phyloP scores from a whole-genome alignment of 1,140 invertebrate species.

The Caenorhabditis tropicalis region DNA sequence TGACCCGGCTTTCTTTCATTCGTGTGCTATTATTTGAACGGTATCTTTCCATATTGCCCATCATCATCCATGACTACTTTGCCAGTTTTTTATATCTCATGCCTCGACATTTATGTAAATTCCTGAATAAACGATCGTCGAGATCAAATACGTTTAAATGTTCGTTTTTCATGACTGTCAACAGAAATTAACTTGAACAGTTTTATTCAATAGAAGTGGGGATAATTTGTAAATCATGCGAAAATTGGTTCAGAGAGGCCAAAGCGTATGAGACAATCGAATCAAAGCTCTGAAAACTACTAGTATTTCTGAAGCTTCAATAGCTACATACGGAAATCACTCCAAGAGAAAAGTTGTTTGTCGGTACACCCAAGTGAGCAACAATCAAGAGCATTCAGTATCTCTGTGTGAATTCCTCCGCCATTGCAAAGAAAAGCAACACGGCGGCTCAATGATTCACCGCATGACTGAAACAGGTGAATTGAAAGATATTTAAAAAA shows the following conservation, averaged over 20 bases:
- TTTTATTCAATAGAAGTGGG: too few species aligned
- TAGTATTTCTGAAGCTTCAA: not conserved
- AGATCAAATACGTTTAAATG: too few species aligned
- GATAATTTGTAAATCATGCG: too few species aligned
- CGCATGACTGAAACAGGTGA: not conserved
- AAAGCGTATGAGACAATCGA: too few species aligned
- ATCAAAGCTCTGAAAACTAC: not conserved
- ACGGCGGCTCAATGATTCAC: not conserved
- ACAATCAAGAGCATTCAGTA: not conserved
- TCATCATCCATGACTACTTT: constrained; percentile 23
- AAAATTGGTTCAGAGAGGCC: too few species aligned
- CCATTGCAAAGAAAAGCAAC: not conserved
- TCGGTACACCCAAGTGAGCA: not conserved
- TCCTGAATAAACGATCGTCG: too few species aligned
- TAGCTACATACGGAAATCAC: not conserved
- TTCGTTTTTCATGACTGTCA: too few species aligned
- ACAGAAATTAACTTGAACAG: too few species aligned
- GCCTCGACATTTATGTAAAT: too few species aligned
- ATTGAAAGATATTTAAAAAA: not conserved
- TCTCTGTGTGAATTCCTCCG: not conserved
- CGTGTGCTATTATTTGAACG: constrained; percentile 40
- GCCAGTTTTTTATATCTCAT: not conserved
- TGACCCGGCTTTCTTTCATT: not conserved
- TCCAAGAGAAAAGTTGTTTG: not conserved
- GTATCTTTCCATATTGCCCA: not conserved